Evolutionary conservation across 1,140 invertebrate genomes (phyloP).

Genomic region (Nasonia vitripennis): DNA sequence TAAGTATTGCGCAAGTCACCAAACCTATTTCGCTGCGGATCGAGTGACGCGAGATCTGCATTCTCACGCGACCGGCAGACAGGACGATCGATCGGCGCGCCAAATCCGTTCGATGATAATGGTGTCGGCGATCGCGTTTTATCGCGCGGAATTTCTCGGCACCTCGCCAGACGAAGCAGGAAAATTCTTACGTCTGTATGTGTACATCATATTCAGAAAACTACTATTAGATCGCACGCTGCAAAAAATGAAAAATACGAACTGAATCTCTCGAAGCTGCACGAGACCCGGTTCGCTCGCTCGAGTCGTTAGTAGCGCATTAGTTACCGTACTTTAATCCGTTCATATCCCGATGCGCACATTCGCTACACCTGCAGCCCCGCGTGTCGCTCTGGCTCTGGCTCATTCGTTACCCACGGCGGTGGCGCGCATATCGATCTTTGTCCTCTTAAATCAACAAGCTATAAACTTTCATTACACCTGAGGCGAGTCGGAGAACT

Average conservation of each 20-base stretch:
- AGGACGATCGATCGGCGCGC: not conserved
- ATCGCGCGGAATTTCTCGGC: not conserved
- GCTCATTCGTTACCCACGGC: constrained; percentile 29
- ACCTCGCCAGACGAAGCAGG: not conserved
- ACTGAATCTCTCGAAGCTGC: too few relatives aligned
- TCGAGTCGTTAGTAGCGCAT: constrained; percentile 47
- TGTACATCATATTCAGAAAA: too few relatives aligned
- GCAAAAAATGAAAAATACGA: not conserved
- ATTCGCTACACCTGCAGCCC: constrained; percentile 29
- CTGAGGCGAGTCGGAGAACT: constrained; percentile 45
- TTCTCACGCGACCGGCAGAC: not conserved
- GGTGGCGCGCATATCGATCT: constrained; percentile 47
- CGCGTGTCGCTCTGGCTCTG: constrained; percentile 2
- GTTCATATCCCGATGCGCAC: constrained; percentile 21
- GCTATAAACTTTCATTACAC: constrained; percentile 55
- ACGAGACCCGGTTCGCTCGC: not conserved
- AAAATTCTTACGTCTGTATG: too few relatives aligned
- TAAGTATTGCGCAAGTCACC: not conserved
- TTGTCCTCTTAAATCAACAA: constrained; percentile 55
- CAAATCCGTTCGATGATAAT: constrained; percentile 4
- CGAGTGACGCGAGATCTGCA: not conserved
- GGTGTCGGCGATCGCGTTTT: not conserved
- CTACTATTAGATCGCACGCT: too few relatives aligned
- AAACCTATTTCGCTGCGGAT: not conserved
- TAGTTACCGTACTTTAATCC: constrained; percentile 50